These are phyloP conservation scores for Periplaneta americana DNA, from an alignment of 1,140 invertebrate species.

Conservation along the genomic window DNA sequence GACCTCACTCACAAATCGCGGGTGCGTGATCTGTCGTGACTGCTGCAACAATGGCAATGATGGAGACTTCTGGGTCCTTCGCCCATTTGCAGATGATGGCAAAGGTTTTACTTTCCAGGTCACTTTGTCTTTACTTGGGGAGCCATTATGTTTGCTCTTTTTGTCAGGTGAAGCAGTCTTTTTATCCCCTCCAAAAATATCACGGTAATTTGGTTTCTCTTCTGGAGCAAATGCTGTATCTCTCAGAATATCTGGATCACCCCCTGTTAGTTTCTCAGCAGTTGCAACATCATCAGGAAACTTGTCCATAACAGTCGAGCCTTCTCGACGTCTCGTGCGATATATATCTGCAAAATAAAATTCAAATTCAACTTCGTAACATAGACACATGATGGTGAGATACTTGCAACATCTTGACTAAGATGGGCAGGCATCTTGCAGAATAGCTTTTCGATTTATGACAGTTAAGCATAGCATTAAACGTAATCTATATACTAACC, in stretches of 20 bases:
- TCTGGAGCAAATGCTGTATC: slow-evolving; percentile 54
- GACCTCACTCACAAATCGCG: slow-evolving; percentile 36
- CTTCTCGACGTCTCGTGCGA: slow-evolving; percentile 49
- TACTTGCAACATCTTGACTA: no score
- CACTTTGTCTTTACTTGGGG: not conserved
- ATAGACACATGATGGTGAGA: no score
- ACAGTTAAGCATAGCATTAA: no score
- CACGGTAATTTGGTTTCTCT: slow-evolving; percentile 48
- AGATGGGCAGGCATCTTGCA: no score
- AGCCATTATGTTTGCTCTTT: slow-evolving; percentile 19
- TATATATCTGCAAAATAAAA: slow-evolving; percentile 42
- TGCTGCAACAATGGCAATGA: not conserved
- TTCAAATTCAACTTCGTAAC: no score
- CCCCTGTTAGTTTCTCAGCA: slow-evolving; percentile 60
- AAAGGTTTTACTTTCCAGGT: not conserved
- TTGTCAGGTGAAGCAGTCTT: slow-evolving; percentile 10
- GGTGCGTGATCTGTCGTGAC: slow-evolving; percentile 39
- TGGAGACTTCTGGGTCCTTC: not conserved
- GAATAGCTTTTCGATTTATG: no score
- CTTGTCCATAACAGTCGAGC: slow-evolving; percentile 56
- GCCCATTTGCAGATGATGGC: not conserved
- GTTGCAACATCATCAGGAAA: slow-evolving; percentile 64
- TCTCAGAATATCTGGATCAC: slow-evolving; percentile 51
- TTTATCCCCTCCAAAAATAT: slow-evolving; percentile 43
- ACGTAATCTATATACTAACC: no score